Evolutionary conservation across 2,888 invertebrate genomes (phyloP).

Genomic region (Meandrusa payeni): DNA sequence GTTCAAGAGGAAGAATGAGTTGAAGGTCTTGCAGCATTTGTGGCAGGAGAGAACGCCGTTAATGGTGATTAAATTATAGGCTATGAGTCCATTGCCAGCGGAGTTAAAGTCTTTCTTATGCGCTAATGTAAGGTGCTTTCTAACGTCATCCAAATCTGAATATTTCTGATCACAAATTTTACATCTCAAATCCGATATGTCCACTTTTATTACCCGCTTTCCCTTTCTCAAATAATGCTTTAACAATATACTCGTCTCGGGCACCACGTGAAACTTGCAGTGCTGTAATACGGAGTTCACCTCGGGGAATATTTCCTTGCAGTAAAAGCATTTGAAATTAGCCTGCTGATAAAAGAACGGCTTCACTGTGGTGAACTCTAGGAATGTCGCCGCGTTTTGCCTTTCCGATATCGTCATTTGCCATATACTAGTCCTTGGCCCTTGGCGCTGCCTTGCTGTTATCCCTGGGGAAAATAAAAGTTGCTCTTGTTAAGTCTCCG

Average conservation of each 20-base stretch:
- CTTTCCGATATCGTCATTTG: slow-evolving; percentile 72
- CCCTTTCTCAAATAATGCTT: slow-evolving; percentile 66
- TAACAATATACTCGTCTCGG: slow-evolving; percentile 52
- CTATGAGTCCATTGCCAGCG: slow-evolving; percentile 67
- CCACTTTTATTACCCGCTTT: slow-evolving; percentile 69
- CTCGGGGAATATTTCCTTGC: slow-evolving; percentile 65
- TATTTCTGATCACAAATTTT: slow-evolving; percentile 62
- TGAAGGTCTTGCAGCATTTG: slow-evolving; percentile 62
- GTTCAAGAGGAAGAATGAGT: slow-evolving; percentile 65
- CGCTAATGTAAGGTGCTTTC: slow-evolving; percentile 48
- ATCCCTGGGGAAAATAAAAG: slow-evolving; percentile 47
- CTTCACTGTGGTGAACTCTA: slow-evolving; percentile 61
- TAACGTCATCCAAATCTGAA: slow-evolving; percentile 60
- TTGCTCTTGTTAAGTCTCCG: slow-evolving; percentile 29
- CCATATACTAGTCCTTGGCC: slow-evolving; percentile 65
- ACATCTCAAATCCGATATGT: slow-evolving; percentile 63
- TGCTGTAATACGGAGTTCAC: slow-evolving; percentile 59
- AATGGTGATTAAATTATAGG: slow-evolving; percentile 53
- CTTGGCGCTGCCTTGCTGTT: slow-evolving; percentile 41
- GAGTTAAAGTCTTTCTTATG: slow-evolving; percentile 70
- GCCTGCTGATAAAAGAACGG: slow-evolving; percentile 72
- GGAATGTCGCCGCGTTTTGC: slow-evolving; percentile 66
- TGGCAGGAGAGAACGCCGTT: slow-evolving; percentile 61
- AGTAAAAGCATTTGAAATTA: slow-evolving; percentile 72
- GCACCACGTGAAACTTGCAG: slow-evolving; percentile 45